Base-by-base conservation (phyloP, 2,113 vertebrate species). In the Pimephales promelas region DNA sequence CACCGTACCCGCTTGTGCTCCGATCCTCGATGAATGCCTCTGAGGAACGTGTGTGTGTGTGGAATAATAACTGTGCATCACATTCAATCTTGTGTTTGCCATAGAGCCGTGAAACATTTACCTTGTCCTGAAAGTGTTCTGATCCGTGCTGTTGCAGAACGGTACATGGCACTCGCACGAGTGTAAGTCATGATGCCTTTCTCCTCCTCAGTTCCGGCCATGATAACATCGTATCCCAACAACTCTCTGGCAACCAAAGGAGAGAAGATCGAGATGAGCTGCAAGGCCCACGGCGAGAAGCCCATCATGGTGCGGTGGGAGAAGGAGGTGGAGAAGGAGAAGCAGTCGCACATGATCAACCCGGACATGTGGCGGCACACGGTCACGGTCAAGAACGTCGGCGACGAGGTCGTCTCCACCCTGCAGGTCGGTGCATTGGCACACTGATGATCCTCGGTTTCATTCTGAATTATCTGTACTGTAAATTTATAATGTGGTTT, bases 291-390 rank as follows among this genome's bases (percentile, higher is more conserved):
- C 0, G 98, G 98, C 0, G 97, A 99, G 92, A 99, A 96, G 86
- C 98, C 98, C 93, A 99, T 99, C 92, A 99, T 99, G 78, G 97
- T 99, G 20, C 97, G 97, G 88, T 99, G 98, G 98, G 98, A 99
- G 92, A 99, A 99, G 83, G 98, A 99, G 87, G 97, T 88, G 87
- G 87, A 88, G 22, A 88, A 88, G 97, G 98, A 99, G 92, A 99
- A 99, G 84, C 97, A 99, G 87, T 98, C 99, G 77, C 90, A 97
- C 56, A 98, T 99, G 92, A 99, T 99, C 81, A 98, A 98, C 91
- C 97, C 97, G 0, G 97, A 99, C 89, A 98, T 97, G 94, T 98
- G 97, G 85, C 96, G 98, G 22, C 99, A 99, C 49, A 95, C 97
- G 4, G 96, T 99, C 83, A 96, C 96, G 76, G 95, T 97, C 88